Evolutionary conservation across 2,888 invertebrate species (phyloP).

Genomic region (Chalcis sispes): DNA sequence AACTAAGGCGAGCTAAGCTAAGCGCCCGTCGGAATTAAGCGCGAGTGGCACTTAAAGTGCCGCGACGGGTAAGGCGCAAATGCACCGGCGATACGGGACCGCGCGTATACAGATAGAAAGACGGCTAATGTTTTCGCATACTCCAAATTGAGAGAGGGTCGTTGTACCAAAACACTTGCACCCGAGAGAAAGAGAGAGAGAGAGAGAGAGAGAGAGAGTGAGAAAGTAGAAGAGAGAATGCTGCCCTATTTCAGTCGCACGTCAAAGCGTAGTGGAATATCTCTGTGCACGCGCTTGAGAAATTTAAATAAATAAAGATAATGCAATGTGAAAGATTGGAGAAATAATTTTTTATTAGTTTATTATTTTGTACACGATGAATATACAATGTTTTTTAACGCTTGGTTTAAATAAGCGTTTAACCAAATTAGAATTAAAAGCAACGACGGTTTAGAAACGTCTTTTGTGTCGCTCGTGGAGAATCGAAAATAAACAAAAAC

Average conservation of each 20-base stretch:
- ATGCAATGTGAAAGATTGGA: slow-evolving; percentile 2
- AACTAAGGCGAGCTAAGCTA: slow-evolving; percentile 42
- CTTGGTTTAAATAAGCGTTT: too few species aligned
- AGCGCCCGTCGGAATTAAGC: slow-evolving; percentile 59
- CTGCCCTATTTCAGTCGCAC: not conserved
- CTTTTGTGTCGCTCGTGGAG: too few species aligned
- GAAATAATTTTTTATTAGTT: not conserved
- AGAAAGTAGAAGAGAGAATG: not conserved
- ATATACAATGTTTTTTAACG: too few species aligned
- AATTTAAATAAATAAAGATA: too few species aligned
- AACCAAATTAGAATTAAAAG: too few species aligned
- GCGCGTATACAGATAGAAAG: not conserved
- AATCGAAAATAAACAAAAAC: not conserved
- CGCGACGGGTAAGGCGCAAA: slow-evolving; percentile 46
- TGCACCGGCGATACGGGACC: slow-evolving; percentile 19
- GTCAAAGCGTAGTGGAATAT: not conserved
- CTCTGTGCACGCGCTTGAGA: too few species aligned
- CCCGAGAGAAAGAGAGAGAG: not conserved
- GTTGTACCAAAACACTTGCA: slow-evolving; percentile 71
- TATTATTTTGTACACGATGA: too few species aligned
- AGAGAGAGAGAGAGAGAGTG: not conserved
- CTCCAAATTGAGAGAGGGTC: slow-evolving; percentile 66
- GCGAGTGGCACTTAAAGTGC: slow-evolving; percentile 61
- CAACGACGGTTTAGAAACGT: too few species aligned
- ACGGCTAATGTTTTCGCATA: slow-evolving; percentile 51